Percentiles rank a stretch among this genome's conserved stretches.
Evolutionary conservation across 1,140 invertebrate genomes (phyloP).

Genomic region (Cyrtorhinus lividipennis): DNA sequence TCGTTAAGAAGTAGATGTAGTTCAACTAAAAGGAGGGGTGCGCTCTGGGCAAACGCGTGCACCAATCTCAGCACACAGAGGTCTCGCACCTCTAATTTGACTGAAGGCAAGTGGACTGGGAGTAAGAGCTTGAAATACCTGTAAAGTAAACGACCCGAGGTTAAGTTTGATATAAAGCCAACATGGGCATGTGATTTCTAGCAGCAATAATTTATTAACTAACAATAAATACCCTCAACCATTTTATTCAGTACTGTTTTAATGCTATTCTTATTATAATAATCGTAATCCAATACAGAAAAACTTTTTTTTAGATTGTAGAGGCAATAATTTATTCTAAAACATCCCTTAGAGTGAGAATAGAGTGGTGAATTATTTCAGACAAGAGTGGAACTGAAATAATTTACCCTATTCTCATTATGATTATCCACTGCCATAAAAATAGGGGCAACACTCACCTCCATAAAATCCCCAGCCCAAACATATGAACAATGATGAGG

Average conservation of each 20-base stretch:
- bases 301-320: too few relatives aligned
- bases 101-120: constrained; percentile 64
- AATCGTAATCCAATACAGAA: too few relatives aligned
- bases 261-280: too few relatives aligned
- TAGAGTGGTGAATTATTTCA: background rate
- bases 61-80: constrained; percentile 64
- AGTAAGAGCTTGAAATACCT: constrained; percentile 63
- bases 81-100: constrained; percentile 63
- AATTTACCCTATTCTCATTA: background rate
- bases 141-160: too few relatives aligned
- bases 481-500: background rate
- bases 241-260: too few relatives aligned
- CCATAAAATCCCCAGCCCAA: background rate
- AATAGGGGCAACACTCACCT: background rate
- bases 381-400: background rate
- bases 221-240: too few relatives aligned
- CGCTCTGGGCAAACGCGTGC: constrained; percentile 74
- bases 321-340: too few relatives aligned
- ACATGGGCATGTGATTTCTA: too few relatives aligned
- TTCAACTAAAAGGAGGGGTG: constrained; percentile 73
- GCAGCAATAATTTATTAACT: too few relatives aligned
- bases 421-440: background rate
- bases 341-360: background rate
- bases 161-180: too few relatives aligned
- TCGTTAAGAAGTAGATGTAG: constrained; percentile 51